A percentile compares a stretch with the other conserved stretches of the same genome.
These are phyloP conservation scores for Mixornis gularis DNA, from an alignment of 2,113 vertebrate species.

Conservation along the genomic window DNA sequence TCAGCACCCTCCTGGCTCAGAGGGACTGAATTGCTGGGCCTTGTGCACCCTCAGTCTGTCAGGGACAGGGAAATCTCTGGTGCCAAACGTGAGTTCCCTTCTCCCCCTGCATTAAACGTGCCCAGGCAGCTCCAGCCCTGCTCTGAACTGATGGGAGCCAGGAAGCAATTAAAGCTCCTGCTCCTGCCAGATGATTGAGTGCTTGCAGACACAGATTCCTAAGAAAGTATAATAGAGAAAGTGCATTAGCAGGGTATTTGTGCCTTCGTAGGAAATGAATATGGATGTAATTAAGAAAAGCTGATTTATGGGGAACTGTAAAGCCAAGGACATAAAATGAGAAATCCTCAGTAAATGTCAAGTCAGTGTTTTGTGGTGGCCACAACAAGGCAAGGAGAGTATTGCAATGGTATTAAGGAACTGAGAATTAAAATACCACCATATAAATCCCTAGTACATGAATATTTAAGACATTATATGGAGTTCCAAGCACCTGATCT, in stretches of 20 bases:
- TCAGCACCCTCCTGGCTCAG: neutral
- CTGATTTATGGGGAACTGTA: constrained; percentile 41
- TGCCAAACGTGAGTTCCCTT: neutral
- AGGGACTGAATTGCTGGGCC: neutral
- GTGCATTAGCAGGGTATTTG: constrained; percentile 36
- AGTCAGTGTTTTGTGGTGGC: constrained; percentile 6
- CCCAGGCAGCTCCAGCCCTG: neutral
- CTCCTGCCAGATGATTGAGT: constrained; percentile 30
- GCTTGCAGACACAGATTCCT: constrained; percentile 27
- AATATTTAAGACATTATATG: neutral
- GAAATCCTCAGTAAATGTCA: constrained; percentile 32
- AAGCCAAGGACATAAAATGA: constrained; percentile 34
- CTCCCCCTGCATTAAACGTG: neutral
- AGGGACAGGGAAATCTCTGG: neutral
- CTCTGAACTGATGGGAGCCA: neutral
- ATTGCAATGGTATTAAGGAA: neutral
- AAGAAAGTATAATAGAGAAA: constrained; percentile 19
- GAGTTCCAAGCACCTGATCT: neutral
- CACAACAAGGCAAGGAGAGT: neutral
- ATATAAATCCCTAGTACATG: neutral
- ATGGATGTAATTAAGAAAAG: constrained; percentile 54
- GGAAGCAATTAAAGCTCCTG: constrained; percentile 19
- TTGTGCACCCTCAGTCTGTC: neutral
- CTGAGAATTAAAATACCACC: neutral
- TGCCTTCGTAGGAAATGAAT: constrained; percentile 43